Evolutionary conservation across 2,797 vertebrate species (phyloP).

Genomic region (Rhinichthys osculus): DNA sequence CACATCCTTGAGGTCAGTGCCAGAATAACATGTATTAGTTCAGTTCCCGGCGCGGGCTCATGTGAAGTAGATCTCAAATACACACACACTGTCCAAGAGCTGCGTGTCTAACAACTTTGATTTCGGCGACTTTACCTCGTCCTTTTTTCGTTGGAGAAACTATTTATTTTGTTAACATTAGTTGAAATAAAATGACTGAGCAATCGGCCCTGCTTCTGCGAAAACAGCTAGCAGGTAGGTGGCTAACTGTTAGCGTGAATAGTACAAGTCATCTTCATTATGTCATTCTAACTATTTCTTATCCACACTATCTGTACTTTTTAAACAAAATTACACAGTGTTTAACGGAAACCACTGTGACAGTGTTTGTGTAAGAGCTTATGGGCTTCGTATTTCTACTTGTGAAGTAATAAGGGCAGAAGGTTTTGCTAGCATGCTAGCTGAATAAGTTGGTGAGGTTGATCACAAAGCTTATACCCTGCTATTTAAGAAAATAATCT

Average conservation of each 20-base stretch:
- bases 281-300: not conserved
- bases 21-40: slow-evolving; percentile 25
- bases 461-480: not conserved
- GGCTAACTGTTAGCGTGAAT: slow-evolving; percentile 39
- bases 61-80: slow-evolving; percentile 19
- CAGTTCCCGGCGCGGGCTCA: slow-evolving; percentile 25
- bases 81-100: not conserved
- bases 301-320: not conserved
- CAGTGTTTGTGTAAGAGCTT: not conserved
- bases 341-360: not conserved
- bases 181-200: slow-evolving; percentile 70
- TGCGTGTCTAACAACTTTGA: not conserved
- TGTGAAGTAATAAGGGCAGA: slow-evolving; percentile 14
- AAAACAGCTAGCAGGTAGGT: slow-evolving; percentile 78
- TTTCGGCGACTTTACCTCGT: not conserved
- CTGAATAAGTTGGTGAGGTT: slow-evolving; percentile 27
- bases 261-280: not conserved
- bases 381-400: not conserved
- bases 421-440: slow-evolving; percentile 55
- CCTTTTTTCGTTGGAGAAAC: not conserved
- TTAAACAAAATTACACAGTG: not conserved
- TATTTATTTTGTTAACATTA: slow-evolving; percentile 14
- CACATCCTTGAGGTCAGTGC: slow-evolving; percentile 21
- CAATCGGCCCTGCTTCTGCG: slow-evolving; percentile 78
- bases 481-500: not conserved